Conservation (phyloP, 1,140 invertebrate species). For the Aphelenchoides fujianensis region DNA sequence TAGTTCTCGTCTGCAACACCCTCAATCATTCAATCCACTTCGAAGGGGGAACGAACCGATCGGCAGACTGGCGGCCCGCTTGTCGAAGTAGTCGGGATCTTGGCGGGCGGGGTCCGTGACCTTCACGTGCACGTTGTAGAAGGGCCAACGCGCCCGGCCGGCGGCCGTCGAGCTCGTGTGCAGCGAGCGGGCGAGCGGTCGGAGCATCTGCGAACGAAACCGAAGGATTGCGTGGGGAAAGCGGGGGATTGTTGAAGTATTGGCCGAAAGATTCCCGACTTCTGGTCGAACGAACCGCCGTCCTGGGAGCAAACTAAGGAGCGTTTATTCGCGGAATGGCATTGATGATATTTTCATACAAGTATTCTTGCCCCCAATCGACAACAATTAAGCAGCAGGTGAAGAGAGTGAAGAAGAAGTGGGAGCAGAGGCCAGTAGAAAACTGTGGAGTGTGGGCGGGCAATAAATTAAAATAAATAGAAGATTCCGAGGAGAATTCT, state of each 20-base stretch:
- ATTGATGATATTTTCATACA: slow-evolving; percentile 1
- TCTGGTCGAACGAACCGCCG: no score
- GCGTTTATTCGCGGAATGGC: slow-evolving; percentile 1
- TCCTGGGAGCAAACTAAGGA: no score
- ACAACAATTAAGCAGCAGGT: no score
- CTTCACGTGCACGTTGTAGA: slow-evolving; percentile 56
- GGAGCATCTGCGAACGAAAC: not conserved
- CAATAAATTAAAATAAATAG: slow-evolving; percentile 1
- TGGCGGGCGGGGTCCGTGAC: slow-evolving; percentile 58
- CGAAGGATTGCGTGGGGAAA: no score
- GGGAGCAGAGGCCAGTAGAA: no score
- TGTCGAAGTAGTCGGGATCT: slow-evolving; percentile 60
- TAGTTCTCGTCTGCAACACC: slow-evolving; percentile 54
- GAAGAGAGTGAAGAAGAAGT: no score
- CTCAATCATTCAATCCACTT: not conserved
- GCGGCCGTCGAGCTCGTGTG: not conserved
- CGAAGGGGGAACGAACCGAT: slow-evolving; percentile 42
- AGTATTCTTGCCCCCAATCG: no score
- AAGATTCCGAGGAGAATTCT: not conserved
- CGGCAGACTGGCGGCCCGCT: slow-evolving; percentile 50
- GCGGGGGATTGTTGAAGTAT: no score
- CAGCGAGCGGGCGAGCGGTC: not conserved
- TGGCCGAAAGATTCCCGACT: no score
- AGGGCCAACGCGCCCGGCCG: not conserved
- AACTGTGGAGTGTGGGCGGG: no score